phyloP scores from a whole-genome alignment of 2,113 vertebrate genomes.

The Cynoglossus semilaevis region DNA sequence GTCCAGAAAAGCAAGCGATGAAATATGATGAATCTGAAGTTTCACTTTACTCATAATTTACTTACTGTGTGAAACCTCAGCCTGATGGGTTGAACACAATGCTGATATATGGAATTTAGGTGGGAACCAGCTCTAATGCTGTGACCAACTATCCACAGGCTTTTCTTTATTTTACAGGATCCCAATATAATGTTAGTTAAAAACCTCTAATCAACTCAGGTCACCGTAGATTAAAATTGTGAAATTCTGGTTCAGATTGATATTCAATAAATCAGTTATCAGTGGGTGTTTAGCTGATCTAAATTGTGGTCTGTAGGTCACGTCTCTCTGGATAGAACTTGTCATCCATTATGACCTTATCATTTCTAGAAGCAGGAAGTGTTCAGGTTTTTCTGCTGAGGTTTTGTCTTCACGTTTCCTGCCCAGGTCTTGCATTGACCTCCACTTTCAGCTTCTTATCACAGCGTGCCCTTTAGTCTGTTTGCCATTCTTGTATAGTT shows the following conservation, averaged over 20 bases:
- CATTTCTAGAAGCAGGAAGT: slow-evolving; percentile 45
- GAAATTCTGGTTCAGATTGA: background rate
- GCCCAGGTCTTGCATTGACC: slow-evolving; percentile 4
- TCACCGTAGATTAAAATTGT: background rate
- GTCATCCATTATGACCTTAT: background rate
- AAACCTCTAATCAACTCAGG: background rate
- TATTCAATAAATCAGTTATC: background rate
- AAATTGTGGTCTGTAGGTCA: background rate
- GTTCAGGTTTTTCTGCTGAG: slow-evolving; percentile 54
- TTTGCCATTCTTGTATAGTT: background rate
- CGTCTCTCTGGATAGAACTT: background rate
- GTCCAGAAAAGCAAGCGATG: too few relatives aligned
- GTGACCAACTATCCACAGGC: too few relatives aligned
- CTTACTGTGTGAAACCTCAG: too few relatives aligned
- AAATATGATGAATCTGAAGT: too few relatives aligned
- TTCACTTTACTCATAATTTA: too few relatives aligned
- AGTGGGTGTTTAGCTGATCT: background rate
- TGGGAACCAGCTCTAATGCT: too few relatives aligned
- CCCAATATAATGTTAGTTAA: background rate
- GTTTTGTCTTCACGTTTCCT: slow-evolving; percentile 46
- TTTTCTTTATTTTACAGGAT: background rate
- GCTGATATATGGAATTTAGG: too few relatives aligned
- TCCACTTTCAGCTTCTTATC: background rate
- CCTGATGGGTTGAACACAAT: too few relatives aligned
- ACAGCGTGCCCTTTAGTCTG: background rate